Conservation (phyloP, 2,113 vertebrate genomes). For the Sinocyclocheilus grahami region DNA sequence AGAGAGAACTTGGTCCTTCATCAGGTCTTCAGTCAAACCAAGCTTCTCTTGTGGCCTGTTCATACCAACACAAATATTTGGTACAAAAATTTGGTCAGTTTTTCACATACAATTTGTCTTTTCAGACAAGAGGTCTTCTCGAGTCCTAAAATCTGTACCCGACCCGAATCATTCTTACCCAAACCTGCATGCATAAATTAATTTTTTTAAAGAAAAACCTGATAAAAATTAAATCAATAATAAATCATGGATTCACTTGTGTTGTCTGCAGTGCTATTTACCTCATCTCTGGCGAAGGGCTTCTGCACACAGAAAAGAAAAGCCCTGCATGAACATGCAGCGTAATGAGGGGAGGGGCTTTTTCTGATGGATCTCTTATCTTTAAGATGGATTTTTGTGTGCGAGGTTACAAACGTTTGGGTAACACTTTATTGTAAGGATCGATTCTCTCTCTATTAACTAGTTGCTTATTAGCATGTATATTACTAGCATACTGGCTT, state of each 20-base stretch:
- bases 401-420: background rate
- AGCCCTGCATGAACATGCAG: too few species aligned
- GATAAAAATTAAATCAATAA: background rate
- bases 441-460: too few species aligned
- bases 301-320: too few species aligned
- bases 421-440: too few species aligned
- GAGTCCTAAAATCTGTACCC: too few species aligned
- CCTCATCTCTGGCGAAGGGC: too few species aligned
- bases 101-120: background rate
- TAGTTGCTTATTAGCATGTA: too few species aligned
- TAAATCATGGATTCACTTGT: background rate
- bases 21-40: background rate
- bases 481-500: too few species aligned
- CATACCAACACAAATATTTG: background rate
- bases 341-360: too few species aligned
- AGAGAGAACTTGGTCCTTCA: background rate
- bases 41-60: background rate
- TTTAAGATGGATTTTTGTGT: background rate
- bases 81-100: background rate
- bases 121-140: background rate
- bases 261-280: background rate
- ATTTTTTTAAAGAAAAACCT: background rate
- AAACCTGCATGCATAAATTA: too few species aligned
- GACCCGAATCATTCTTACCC: too few species aligned
- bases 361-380: background rate